Evolutionary conservation across 2,888 invertebrate genomes (phyloP), one percentile per base, ranked within the genome.

Genomic region (Lycocerus yunnanus): DNA sequence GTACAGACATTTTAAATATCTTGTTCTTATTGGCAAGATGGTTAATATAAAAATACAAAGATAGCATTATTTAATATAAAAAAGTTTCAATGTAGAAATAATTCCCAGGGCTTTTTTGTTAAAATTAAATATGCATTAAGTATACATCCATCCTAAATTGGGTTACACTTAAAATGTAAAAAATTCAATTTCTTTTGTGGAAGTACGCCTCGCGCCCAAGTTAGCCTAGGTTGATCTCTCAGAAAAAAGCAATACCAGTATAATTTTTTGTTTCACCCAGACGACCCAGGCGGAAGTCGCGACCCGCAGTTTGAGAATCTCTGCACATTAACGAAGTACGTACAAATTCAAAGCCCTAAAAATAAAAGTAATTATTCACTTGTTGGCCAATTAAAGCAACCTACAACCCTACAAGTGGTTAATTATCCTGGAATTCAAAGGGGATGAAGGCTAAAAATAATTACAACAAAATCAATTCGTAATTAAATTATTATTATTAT

Each of bases 1-100:
- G 71, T 71, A 73, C 58, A 24, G 27, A 70, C 66, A 70, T 74
- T 74, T 70, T 60, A 66, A 70, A 70, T 61, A 24, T 11, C 67
- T 21, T 14, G n/a, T 67, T 67, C 43, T 43, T 43, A n/a, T 43
- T 43, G 43, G 43, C 43, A 43, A 43, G 43, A 43, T 43, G 43
- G 43, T 43, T 43, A 43, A 43, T 43, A 43, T 43, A 43, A 43
- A 43, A 43, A 43, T 43, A 43, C 43, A 43, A n/a, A 43, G 43
- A 43, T n/a, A 43, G 43, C 43, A 43, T 43, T n/a, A 43, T 43
- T 43, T 43, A n/a, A 43, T 43, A 43, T n/a, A 43, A 43, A 43
- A 27, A 43, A n/a, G n/a, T 43, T n/a, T 43, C 43, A 43, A 43
- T 43, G 43, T 43, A 6, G 11, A 43, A 43, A 43, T 43, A 43